Conservation (phyloP, 2,888 invertebrate species). For the Agonopterix alstromeriana region DNA sequence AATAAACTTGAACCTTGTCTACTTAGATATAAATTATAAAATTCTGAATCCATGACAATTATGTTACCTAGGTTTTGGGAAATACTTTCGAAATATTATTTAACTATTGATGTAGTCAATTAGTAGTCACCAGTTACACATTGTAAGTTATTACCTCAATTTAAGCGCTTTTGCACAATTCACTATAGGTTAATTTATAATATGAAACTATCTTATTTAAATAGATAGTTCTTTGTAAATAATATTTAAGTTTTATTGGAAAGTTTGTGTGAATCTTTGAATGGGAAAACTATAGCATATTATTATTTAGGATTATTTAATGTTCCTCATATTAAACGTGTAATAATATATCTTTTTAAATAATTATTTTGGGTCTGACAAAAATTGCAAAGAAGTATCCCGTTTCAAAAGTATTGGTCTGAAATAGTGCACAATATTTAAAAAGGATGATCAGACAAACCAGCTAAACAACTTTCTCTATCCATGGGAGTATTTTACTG, state of each 20-base stretch:
- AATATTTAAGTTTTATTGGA: constrained; percentile 22
- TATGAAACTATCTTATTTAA: constrained; percentile 16
- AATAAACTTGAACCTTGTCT: no score
- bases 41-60: constrained; percentile 56
- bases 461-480: no score
- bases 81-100: constrained; percentile 42
- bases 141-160: constrained; percentile 72
- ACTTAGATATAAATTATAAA: neutral
- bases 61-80: constrained; percentile 62
- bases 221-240: constrained; percentile 37
- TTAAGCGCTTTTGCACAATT: constrained; percentile 73
- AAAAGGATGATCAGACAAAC: no score
- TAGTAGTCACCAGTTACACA: constrained; percentile 73
- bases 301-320: no score
- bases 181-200: constrained; percentile 45
- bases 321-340: neutral
- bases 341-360: no score
- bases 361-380: no score
- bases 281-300: no score
- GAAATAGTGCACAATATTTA: no score
- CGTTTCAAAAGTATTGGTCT: no score
- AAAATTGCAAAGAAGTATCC: no score
- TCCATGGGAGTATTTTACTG: no score
- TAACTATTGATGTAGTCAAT: constrained; percentile 51
- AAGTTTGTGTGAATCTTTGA: no score